Evolutionary conservation across 2,113 vertebrate genomes (phyloP).

Genomic region (Bos javanicus): DNA sequence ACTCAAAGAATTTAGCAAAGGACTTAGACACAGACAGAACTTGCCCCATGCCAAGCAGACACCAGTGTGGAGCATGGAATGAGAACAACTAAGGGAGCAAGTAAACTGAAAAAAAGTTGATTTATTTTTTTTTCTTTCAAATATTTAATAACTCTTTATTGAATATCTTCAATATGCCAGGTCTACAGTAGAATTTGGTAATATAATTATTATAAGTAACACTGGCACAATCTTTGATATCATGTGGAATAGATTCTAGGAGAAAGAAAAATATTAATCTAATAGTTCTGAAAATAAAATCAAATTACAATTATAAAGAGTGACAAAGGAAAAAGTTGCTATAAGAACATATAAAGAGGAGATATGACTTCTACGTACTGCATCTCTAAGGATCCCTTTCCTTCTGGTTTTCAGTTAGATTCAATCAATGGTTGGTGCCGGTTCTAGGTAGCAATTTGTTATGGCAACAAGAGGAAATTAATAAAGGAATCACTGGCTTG

Average conservation of each 20-base stretch:
- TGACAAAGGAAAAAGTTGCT: background rate
- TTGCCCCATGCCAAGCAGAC: background rate
- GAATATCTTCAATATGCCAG: background rate
- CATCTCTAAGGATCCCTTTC: background rate
- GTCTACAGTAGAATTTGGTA: background rate
- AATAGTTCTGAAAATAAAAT: background rate
- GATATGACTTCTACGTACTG: background rate
- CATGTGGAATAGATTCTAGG: background rate
- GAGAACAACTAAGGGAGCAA: background rate
- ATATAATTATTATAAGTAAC: background rate
- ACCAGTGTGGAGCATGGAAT: background rate
- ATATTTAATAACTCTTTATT: background rate
- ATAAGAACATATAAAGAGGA: background rate
- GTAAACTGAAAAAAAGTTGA: background rate
- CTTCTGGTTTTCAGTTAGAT: background rate
- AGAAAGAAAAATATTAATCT: background rate
- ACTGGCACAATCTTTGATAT: background rate
- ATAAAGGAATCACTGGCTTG: background rate
- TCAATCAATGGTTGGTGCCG: background rate
- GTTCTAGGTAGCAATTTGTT: background rate
- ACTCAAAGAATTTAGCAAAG: background rate
- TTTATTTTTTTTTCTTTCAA: background rate
- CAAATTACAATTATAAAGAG: background rate
- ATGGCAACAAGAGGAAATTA: background rate
- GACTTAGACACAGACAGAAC: background rate